A percentile compares a stretch with the other conserved stretches of the same genome.
Conservation (phyloP, 2,888 invertebrate species). For the Brassicogethes aeneus region DNA sequence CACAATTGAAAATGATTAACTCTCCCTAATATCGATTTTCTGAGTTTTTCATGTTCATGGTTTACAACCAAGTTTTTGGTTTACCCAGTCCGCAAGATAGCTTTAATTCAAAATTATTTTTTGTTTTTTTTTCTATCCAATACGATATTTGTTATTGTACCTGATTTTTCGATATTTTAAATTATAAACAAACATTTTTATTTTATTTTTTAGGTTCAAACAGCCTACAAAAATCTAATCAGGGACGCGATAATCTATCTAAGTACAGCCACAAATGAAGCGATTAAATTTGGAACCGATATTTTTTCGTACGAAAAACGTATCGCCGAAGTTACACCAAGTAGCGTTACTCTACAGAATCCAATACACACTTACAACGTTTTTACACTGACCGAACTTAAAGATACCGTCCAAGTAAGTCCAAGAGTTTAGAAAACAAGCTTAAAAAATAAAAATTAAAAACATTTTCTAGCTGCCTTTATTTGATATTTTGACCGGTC, state of each 20-base stretch:
- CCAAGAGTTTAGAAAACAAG: no score
- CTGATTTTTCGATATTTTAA: no score
- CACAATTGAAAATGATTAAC: no score
- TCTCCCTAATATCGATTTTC: no score
- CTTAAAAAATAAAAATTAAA: no score
- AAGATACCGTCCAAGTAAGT: slow-evolving; percentile 39
- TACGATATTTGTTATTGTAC: background rate
- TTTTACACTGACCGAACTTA: slow-evolving; percentile 39
- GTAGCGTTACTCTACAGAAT: slow-evolving; percentile 30
- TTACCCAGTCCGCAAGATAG: no score
- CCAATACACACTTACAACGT: slow-evolving; percentile 37
- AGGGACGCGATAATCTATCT: slow-evolving; percentile 43
- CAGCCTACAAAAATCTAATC: slow-evolving; percentile 44
- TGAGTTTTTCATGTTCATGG: no score
- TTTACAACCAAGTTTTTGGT: no score
- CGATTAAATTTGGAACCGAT: slow-evolving; percentile 43
- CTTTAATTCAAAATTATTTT: no score
- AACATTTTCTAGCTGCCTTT: slow-evolving; percentile 41
- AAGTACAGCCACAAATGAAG: slow-evolving; percentile 41
- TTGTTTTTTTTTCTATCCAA: background rate
- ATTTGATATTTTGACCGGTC: slow-evolving; percentile 41
- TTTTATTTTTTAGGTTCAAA: slow-evolving; percentile 36
- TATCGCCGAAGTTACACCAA: slow-evolving; percentile 45
- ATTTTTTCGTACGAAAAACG: slow-evolving; percentile 48
- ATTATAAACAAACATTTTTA: slow-evolving; percentile 4